Evolutionary conservation across 2,888 invertebrate species (phyloP).

Genomic region (Myopa testacea): DNA sequence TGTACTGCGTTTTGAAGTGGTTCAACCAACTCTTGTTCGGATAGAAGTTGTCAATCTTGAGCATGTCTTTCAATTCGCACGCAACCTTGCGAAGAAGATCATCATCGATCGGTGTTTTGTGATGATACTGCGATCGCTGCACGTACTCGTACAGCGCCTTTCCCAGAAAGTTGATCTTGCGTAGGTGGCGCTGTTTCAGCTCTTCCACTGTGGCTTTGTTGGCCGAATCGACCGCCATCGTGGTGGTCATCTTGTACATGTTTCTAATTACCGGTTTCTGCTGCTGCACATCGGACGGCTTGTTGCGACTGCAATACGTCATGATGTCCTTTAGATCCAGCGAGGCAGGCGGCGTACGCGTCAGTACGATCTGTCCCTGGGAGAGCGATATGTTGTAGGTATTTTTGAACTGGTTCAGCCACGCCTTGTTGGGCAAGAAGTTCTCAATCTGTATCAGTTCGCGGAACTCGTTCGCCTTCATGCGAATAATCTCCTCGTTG

Average conservation of each 20-base stretch:
- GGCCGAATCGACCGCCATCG: slow-evolving; percentile 50
- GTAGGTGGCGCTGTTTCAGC: slow-evolving; percentile 55
- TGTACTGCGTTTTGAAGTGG: slow-evolving; percentile 55
- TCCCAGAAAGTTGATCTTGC: slow-evolving; percentile 61
- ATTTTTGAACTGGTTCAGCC: slow-evolving; percentile 62
- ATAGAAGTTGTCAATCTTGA: slow-evolving; percentile 61
- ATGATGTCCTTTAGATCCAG: slow-evolving; percentile 60
- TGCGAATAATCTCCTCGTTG: slow-evolving; percentile 59
- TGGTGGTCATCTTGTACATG: slow-evolving; percentile 54
- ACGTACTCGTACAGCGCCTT: slow-evolving; percentile 62
- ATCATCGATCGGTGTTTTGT: slow-evolving; percentile 54
- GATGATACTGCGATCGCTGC: slow-evolving; percentile 60
- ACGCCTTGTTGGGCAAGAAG: slow-evolving; percentile 58
- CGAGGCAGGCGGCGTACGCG: slow-evolving; percentile 56
- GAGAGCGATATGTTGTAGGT: slow-evolving; percentile 59
- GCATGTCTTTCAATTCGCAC: slow-evolving; percentile 55
- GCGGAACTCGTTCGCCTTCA: slow-evolving; percentile 58
- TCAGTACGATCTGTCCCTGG: slow-evolving; percentile 58
- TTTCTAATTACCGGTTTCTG: slow-evolving; percentile 29
- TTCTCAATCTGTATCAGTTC: slow-evolving; percentile 56
- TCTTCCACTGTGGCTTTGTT: slow-evolving; percentile 57
- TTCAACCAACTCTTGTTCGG: slow-evolving; percentile 59
- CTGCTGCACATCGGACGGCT: neutral
- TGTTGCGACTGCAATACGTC: slow-evolving; percentile 55
- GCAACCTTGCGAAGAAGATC: slow-evolving; percentile 55